Evolutionary conservation across 2,888 invertebrate species (phyloP).

Genomic region (Chymomyza caudatula): DNA sequence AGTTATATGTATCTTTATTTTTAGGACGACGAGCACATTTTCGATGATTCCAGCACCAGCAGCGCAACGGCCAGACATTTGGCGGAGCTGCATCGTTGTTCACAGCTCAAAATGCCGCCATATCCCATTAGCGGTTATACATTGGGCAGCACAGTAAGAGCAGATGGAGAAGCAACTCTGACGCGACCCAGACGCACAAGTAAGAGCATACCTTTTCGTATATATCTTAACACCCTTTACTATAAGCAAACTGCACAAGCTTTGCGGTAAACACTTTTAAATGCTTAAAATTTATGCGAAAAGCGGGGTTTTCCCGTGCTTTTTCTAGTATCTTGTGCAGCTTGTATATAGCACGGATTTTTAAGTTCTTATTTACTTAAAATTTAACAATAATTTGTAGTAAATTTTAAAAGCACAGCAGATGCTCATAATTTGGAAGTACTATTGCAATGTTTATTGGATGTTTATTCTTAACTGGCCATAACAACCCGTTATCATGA

Average conservation of each 20-base stretch:
- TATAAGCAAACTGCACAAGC: background rate
- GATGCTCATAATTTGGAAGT: slow-evolving; percentile 7
- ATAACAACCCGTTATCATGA: too few relatives aligned
- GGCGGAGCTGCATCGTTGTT: slow-evolving; percentile 66
- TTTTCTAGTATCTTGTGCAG: background rate
- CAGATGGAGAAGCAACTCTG: slow-evolving; percentile 51
- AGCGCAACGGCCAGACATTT: slow-evolving; percentile 52
- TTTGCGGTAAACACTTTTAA: background rate
- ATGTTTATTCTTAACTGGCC: too few relatives aligned
- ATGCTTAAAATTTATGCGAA: background rate
- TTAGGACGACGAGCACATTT: slow-evolving; percentile 71
- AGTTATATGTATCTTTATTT: background rate
- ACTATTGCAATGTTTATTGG: too few relatives aligned
- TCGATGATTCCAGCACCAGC: slow-evolving; percentile 65
- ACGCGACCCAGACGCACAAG: slow-evolving; percentile 77
- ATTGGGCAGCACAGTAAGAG: slow-evolving; percentile 47
- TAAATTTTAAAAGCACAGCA: slow-evolving; percentile 21
- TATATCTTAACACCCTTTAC: background rate
- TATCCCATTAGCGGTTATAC: slow-evolving; percentile 76
- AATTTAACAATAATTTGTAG: slow-evolving; percentile 25
- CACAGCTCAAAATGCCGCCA: slow-evolving; percentile 77
- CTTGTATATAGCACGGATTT: background rate
- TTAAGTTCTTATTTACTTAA: slow-evolving; percentile 13
- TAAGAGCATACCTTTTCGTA: slow-evolving; percentile 58
- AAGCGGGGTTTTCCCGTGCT: background rate